phyloP scores from a whole-genome alignment of 2,888 invertebrate species.

The Spodoptera exigua region DNA sequence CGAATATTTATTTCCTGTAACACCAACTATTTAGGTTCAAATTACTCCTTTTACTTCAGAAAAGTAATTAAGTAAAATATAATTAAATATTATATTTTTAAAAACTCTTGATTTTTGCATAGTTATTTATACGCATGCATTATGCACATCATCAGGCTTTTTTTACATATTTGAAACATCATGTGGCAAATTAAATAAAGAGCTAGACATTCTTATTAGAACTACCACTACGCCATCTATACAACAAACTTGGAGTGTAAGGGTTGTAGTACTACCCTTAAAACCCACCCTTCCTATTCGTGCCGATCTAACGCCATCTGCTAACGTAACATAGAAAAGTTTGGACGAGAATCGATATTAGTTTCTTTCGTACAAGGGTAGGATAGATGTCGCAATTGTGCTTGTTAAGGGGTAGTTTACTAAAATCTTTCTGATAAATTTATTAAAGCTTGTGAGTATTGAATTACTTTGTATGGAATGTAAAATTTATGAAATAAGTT shows the following conservation, averaged over 20 bases:
- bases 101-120: too few species aligned
- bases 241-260: conserved; percentile 13
- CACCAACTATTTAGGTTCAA: conserved; percentile 12
- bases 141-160: too few species aligned
- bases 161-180: too few species aligned
- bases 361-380: conserved; percentile 67
- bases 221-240: conserved; percentile 44
- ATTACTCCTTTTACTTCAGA: background rate
- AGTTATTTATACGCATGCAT: too few species aligned
- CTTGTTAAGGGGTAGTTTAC: conserved; percentile 34
- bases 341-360: conserved; percentile 64
- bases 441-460: background rate
- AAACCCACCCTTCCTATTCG: conserved; percentile 1
- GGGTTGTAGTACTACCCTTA: conserved; percentile 54
- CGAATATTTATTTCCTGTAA: background rate
- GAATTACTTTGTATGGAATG: too few species aligned
- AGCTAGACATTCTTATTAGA: too few species aligned
- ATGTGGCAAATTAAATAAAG: too few species aligned
- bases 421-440: background rate
- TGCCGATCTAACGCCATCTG: conserved; percentile 72
- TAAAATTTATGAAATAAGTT: too few species aligned
- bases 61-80: background rate
- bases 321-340: conserved; percentile 35
- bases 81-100: background rate
- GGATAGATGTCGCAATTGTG: conserved; percentile 70